Base-by-base conservation (phyloP, 2,888 invertebrate genomes). In the Graphium colonna region DNA sequence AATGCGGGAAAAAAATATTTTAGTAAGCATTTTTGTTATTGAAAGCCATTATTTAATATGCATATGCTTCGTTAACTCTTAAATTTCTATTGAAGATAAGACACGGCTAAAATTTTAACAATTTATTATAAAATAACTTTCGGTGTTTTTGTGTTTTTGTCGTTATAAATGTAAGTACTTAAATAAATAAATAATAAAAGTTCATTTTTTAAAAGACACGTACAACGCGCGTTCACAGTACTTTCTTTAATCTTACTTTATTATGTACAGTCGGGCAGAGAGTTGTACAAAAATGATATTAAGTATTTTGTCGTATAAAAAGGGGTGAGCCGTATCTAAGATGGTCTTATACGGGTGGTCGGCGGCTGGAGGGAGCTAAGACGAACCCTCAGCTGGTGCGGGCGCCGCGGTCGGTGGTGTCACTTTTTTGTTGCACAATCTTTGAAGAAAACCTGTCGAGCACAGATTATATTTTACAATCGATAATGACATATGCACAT, bases 391-490 rank as follows among this genome's bases (percentile, higher is more conserved):
- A 56, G 62, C 61, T 56, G 65, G 68, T 65, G 83, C 85, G 75
- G 79, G 82, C 51, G 83, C 79, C 61, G 76, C 72, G 60, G 74
- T 78, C 60, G 65, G 78, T 52, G 64, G 73, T 48, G 66, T 75
- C 48, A 60, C 73, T 44, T 55, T 67, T 60, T 78, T 77, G 64
- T 93, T 93, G 86, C 95, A 94, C 93, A 97, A 94, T 92, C 93
- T 94, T 91, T 94, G 93, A 86, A 97, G 94, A 93, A 97, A 97
- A 89, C 94, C 96, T 96, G 91, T 39, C 75, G 71, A 67, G 49
- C 55, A 42, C 55, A n/a, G n/a, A n/a, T 21, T 36, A 12, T 9
- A 39, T 28, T 26, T 17, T 47, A 39, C 31, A 39, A 16, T 15
- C n/a, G n/a, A n/a, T n/a, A n/a, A n/a, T n/a, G n/a, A n/a, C n/a